Evolutionary conservation across 2,888 invertebrate genomes (phyloP).

Genomic region (Notocelia uddmanniana): DNA sequence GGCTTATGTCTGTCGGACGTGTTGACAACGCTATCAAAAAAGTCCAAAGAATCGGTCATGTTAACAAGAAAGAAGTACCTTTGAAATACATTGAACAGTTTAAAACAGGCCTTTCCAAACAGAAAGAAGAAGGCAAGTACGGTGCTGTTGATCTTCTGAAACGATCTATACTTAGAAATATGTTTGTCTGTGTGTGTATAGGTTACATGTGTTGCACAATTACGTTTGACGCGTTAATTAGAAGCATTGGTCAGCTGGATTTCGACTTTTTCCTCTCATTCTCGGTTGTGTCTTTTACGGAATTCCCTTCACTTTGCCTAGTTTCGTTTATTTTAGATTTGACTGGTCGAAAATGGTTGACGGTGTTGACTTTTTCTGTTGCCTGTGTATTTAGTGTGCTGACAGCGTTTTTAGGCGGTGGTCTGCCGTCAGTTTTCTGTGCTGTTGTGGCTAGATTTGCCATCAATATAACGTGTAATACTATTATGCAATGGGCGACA

Average conservation of each 20-base stretch:
- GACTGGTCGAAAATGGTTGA: constrained; percentile 66
- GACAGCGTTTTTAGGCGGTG: constrained; percentile 61
- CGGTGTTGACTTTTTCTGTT: constrained; percentile 54
- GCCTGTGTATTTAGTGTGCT: constrained; percentile 63
- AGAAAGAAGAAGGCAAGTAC: constrained; percentile 50
- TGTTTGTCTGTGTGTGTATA: constrained; percentile 65
- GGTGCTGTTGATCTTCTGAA: constrained; percentile 62
- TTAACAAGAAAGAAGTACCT: constrained; percentile 66
- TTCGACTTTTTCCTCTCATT: constrained; percentile 74
- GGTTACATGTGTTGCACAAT: constrained; percentile 63
- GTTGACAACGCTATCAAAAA: constrained; percentile 66
- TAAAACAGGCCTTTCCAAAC: constrained; percentile 51
- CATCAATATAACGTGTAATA: constrained; percentile 66
- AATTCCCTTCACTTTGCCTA: constrained; percentile 67
- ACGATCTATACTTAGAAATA: constrained; percentile 60
- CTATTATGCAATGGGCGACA: constrained; percentile 68
- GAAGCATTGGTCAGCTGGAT: constrained; percentile 64
- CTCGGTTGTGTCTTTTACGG: constrained; percentile 69
- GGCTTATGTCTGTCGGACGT: constrained; percentile 68
- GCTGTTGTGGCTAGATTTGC: constrained; percentile 70
- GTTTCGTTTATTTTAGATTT: constrained; percentile 67
- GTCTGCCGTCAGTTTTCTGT: constrained; percentile 65
- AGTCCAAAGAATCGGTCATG: constrained; percentile 59
- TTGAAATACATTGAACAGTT: constrained; percentile 62
- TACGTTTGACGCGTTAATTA: constrained; percentile 68